phyloP scores from a whole-genome alignment of 1,140 invertebrate genomes.

The Rhagoletis pomonella region DNA sequence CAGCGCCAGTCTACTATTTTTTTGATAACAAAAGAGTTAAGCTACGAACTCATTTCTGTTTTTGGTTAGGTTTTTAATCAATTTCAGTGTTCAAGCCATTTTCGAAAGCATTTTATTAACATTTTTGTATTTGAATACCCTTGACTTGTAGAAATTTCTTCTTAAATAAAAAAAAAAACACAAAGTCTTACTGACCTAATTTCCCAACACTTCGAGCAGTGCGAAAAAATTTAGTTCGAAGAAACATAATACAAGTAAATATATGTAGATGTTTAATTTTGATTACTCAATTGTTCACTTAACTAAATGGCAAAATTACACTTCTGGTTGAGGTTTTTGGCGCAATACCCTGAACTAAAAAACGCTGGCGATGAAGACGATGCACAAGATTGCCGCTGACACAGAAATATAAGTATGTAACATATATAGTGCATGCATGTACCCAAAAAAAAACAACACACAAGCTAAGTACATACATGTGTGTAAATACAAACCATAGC shows the following conservation, averaged over 20 bases:
- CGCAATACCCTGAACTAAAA: constrained; percentile 20
- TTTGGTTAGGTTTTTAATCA: background rate
- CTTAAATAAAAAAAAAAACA: too few relatives aligned
- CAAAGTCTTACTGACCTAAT: background rate
- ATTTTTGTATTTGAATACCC: too few relatives aligned
- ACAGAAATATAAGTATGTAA: background rate
- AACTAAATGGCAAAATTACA: background rate
- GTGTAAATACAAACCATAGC: background rate
- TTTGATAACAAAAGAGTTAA: background rate
- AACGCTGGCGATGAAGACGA: background rate
- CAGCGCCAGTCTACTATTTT: too few relatives aligned
- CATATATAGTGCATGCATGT: too few relatives aligned
- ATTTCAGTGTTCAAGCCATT: too few relatives aligned
- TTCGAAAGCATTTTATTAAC: too few relatives aligned
- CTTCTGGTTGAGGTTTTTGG: constrained; percentile 7
- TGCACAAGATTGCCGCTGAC: background rate
- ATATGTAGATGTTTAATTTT: background rate
- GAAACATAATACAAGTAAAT: background rate
- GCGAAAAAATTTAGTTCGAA: background rate
- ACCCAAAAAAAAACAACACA: too few relatives aligned
- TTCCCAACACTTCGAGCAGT: background rate
- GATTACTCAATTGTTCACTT: constrained; percentile 3
- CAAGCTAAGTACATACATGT: too few relatives aligned
- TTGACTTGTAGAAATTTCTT: too few relatives aligned
- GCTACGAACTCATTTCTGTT: background rate